A percentile compares a stretch with the other conserved stretches of the same genome.
Conservation (phyloP, 2,888 invertebrate genomes). For the Drosophila peninsularis region DNA sequence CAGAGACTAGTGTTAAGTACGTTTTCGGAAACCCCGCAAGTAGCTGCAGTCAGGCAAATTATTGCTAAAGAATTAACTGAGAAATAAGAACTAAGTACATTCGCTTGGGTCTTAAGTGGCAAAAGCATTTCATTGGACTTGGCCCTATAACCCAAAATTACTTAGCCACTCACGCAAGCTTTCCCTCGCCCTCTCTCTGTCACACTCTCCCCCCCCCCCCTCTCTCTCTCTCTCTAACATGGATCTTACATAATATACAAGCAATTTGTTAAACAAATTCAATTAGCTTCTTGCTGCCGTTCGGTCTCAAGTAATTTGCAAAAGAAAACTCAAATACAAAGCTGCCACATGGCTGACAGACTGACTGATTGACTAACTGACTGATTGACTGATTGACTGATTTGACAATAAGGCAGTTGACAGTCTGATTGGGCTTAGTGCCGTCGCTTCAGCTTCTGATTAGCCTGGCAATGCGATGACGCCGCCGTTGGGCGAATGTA, state of each 20-base stretch:
- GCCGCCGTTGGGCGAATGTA: slow-evolving; percentile 14
- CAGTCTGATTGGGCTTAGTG: slow-evolving; percentile 43
- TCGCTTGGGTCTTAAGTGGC: slow-evolving; percentile 54
- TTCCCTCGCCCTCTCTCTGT: too few relatives aligned
- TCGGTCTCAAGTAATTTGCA: slow-evolving; percentile 49
- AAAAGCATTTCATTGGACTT: slow-evolving; percentile 60
- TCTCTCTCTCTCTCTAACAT: neutral
- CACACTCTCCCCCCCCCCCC: neutral
- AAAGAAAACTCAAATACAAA: slow-evolving; percentile 41
- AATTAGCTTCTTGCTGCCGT: slow-evolving; percentile 47
- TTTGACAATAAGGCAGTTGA: slow-evolving; percentile 35
- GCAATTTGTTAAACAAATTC: slow-evolving; percentile 62
- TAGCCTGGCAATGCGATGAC: slow-evolving; percentile 31
- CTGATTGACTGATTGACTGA: slow-evolving; percentile 13
- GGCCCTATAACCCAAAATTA: slow-evolving; percentile 64
- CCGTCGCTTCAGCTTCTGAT: slow-evolving; percentile 27
- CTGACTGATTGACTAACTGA: slow-evolving; percentile 5
- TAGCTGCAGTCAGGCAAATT: slow-evolving; percentile 64
- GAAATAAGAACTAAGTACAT: slow-evolving; percentile 44
- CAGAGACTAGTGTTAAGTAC: slow-evolving; percentile 1
- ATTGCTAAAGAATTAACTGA: slow-evolving; percentile 55
- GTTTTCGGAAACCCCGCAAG: slow-evolving; percentile 57
- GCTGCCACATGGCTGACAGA: slow-evolving; percentile 20
- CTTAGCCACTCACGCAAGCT: neutral
- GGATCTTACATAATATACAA: slow-evolving; percentile 44